Percentiles rank a stretch among this genome's conserved stretches.
Conservation (phyloP, 1,140 invertebrate genomes). For the Papilio dardanus region DNA sequence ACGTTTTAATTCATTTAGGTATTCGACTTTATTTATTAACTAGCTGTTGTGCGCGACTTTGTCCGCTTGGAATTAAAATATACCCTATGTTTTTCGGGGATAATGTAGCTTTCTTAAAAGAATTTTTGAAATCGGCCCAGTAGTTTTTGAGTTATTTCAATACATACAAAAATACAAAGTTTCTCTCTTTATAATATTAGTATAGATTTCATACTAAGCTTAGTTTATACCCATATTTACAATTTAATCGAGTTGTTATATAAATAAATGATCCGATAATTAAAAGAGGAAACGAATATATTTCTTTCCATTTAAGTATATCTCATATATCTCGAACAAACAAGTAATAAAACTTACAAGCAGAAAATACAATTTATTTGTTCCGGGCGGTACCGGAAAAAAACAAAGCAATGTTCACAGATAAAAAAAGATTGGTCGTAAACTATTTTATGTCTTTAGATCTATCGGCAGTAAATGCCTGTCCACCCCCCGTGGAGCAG, state of each 20-base stretch:
- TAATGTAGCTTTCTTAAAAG: too few species aligned
- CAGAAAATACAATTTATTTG: slow-evolving; percentile 19
- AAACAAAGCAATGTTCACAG: slow-evolving; percentile 11
- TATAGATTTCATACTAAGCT: too few species aligned
- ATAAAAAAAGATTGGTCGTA: slow-evolving; percentile 28
- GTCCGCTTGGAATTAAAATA: too few species aligned
- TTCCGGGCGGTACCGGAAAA: background rate
- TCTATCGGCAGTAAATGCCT: slow-evolving; percentile 6
- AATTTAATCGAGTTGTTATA: background rate
- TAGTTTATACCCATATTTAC: too few species aligned
- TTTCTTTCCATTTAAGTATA: background rate
- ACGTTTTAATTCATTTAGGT: too few species aligned
- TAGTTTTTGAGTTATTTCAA: too few species aligned
- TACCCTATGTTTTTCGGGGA: too few species aligned
- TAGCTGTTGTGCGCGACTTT: too few species aligned
- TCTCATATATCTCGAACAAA: slow-evolving; percentile 3
- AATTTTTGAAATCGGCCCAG: too few species aligned
- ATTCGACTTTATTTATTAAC: too few species aligned
- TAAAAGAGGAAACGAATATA: background rate
- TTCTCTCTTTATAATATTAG: too few species aligned
- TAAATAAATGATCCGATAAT: background rate
- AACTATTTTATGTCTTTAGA: slow-evolving; percentile 21
- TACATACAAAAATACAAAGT: too few species aligned
- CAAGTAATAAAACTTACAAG: slow-evolving; percentile 1
- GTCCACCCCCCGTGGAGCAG: slow-evolving; percentile 4